phyloP scores from a whole-genome alignment of 1,140 invertebrate genomes.

The Heliconius nattereri region DNA sequence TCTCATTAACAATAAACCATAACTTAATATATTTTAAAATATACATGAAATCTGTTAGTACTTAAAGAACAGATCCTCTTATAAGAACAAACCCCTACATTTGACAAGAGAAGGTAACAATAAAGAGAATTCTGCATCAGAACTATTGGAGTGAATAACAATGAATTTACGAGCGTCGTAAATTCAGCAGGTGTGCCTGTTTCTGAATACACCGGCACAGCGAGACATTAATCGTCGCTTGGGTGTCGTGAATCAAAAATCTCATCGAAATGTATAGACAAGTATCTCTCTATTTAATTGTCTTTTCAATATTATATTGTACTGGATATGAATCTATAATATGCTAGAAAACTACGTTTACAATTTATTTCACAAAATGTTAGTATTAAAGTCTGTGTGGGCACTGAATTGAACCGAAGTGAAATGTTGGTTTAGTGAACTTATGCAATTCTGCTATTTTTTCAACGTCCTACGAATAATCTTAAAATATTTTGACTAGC shows the following conservation, averaged over 20 bases:
- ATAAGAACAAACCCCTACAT: conserved; percentile 37
- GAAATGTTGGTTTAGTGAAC: too few relatives aligned
- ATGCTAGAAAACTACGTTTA: neutral
- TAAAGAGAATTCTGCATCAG: conserved; percentile 58
- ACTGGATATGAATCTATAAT: neutral
- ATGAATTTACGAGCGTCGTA: conserved; percentile 71
- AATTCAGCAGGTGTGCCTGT: conserved; percentile 71
- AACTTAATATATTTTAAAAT: neutral
- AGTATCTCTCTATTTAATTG: conserved; percentile 15
- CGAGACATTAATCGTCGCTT: conserved; percentile 57
- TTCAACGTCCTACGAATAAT: too few relatives aligned
- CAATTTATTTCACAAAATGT: neutral
- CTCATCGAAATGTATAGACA: conserved; percentile 34
- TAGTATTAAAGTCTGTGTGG: conserved; percentile 6
- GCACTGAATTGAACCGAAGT: too few relatives aligned
- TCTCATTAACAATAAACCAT: neutral
- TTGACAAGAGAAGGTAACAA: conserved; percentile 40
- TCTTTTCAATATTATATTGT: neutral
- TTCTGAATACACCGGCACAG: conserved; percentile 59
- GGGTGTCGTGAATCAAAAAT: conserved; percentile 50
- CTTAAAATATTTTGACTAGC: too few relatives aligned
- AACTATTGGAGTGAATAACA: conserved; percentile 72
- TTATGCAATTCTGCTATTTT: too few relatives aligned
- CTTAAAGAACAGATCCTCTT: neutral
- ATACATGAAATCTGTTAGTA: neutral